These are phyloP conservation scores for Cygnus olor DNA, from an alignment of 2,797 vertebrate species.

Conservation along the genomic window DNA sequence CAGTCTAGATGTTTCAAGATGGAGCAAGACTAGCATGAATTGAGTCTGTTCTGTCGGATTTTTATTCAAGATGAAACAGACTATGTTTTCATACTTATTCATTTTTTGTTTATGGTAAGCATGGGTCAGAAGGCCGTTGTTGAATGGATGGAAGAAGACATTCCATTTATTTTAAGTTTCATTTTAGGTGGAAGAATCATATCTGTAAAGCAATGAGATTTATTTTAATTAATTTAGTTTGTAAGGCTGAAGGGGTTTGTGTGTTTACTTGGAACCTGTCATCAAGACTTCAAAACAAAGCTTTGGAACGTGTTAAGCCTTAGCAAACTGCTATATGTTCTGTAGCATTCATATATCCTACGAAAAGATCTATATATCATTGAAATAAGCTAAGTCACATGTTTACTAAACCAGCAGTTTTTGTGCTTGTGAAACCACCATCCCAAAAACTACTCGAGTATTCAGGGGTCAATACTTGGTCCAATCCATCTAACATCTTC, in stretches of 20 bases:
- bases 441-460: not conserved
- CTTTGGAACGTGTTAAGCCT: not conserved
- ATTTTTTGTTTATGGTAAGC: not conserved
- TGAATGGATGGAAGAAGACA: not conserved
- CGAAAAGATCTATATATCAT: not conserved
- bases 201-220: not conserved
- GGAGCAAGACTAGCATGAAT: not conserved
- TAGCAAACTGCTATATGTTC: not conserved
- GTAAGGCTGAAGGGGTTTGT: not conserved
- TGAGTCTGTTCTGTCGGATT: not conserved
- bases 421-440: not conserved
- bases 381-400: not conserved
- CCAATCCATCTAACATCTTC: rapidly evolving
- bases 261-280: not conserved
- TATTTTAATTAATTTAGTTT: not conserved
- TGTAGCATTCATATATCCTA: not conserved
- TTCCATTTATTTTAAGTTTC: not conserved
- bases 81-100: not conserved
- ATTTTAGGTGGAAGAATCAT: not conserved
- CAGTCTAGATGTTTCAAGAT: not conserved
- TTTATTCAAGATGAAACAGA: not conserved
- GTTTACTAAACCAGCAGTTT: not conserved
- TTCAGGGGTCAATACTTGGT: not conserved
- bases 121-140: not conserved
- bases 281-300: not conserved